A percentile compares a stretch with the other conserved stretches of the same genome.
Evolutionary conservation across 2,113 vertebrate species (phyloP).

Genomic region (Archilochus colubris): DNA sequence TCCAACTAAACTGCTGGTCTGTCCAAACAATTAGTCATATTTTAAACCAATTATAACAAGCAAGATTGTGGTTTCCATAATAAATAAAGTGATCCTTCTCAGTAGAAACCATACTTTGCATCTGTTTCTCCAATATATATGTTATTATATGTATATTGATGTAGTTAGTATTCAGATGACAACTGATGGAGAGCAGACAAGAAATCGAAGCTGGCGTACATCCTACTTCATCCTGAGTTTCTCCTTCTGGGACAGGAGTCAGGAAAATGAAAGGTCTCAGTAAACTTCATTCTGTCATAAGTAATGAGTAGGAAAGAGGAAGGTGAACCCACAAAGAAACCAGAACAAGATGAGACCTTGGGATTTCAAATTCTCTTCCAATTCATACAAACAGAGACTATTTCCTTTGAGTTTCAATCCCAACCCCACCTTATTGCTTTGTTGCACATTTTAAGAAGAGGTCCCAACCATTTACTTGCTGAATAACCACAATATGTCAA

Average conservation of each 20-base stretch:
- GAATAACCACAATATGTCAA: background rate
- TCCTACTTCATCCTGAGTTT: conserved; percentile 16
- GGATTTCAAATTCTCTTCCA: conserved; percentile 29
- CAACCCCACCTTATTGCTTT: background rate
- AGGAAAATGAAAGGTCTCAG: background rate
- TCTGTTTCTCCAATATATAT: background rate
- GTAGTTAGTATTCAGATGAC: conserved; percentile 18
- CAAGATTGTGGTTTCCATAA: conserved; percentile 27
- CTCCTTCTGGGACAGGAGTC: conserved; percentile 12
- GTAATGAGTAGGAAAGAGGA: background rate
- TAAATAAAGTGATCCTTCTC: conserved; percentile 17
- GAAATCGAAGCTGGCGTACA: background rate
- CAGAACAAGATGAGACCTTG: background rate
- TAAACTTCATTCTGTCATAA: conserved; percentile 20
- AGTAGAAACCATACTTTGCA: background rate
- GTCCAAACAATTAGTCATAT: conserved; percentile 46
- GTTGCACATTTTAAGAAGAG: background rate
- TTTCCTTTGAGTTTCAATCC: background rate
- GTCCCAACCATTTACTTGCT: background rate
- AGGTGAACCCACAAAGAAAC: conserved; percentile 22
- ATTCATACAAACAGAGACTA: background rate
- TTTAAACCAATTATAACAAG: conserved; percentile 48
- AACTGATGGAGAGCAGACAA: background rate
- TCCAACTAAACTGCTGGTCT: conserved; percentile 9
- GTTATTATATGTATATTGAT: background rate